Evolutionary conservation across 2,797 vertebrate species (phyloP).

Genomic region (Centropyge bicolor): DNA sequence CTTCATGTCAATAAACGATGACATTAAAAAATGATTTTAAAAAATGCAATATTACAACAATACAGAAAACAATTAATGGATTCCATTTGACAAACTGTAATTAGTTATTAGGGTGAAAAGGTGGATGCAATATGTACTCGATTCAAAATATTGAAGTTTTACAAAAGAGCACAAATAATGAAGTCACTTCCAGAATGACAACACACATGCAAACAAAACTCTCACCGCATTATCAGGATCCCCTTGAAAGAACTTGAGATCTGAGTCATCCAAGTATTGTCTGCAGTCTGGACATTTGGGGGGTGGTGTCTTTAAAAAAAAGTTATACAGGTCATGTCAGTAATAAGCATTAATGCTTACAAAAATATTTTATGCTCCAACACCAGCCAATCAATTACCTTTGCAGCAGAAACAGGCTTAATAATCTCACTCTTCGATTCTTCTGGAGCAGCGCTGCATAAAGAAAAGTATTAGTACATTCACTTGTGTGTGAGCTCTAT

Average conservation of each 20-base stretch:
- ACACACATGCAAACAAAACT: neutral
- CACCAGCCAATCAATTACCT: slow-evolving; percentile 79
- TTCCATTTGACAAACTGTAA: neutral
- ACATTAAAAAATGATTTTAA: neutral
- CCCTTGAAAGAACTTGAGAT: slow-evolving; percentile 96
- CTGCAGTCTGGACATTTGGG: slow-evolving; percentile 93
- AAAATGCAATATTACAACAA: neutral
- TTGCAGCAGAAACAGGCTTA: slow-evolving; percentile 81
- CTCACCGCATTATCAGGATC: slow-evolving; percentile 92
- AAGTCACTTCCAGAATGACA: neutral
- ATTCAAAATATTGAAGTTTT: neutral
- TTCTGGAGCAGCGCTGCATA: slow-evolving; percentile 79
- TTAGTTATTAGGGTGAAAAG: neutral
- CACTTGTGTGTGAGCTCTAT: neutral
- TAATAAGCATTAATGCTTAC: neutral
- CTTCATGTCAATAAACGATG: neutral
- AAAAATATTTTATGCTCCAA: neutral
- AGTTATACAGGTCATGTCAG: neutral
- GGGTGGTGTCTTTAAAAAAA: slow-evolving; percentile 84
- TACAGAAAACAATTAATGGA: neutral
- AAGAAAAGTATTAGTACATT: neutral
- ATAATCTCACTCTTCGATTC: slow-evolving; percentile 76
- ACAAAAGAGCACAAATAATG: neutral
- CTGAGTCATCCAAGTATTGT: slow-evolving; percentile 94
- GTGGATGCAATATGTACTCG: neutral